A percentile compares a stretch with the other conserved stretches of the same genome.
These are phyloP conservation scores for Columba livia DNA, from an alignment of 2,113 vertebrate species.

Conservation along the genomic window DNA sequence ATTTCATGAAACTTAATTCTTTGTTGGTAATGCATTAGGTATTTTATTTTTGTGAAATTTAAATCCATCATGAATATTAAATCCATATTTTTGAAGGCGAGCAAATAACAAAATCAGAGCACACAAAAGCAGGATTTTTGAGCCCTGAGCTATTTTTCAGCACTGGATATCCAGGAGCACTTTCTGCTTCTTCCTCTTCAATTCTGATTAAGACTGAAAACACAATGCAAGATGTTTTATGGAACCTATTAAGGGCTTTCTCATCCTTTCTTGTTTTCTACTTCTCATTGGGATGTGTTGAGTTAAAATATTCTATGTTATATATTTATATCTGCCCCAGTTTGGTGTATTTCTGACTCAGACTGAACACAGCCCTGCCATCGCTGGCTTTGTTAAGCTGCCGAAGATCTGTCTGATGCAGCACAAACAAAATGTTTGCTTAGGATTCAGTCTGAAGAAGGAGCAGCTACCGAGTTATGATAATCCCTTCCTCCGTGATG, in stretches of 20 bases:
- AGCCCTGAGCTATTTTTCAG: slow-evolving; percentile 33
- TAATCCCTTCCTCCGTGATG: background rate
- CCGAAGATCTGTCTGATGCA: background rate
- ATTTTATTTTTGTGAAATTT: slow-evolving; percentile 30
- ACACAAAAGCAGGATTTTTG: slow-evolving; percentile 25
- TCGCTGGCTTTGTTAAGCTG: background rate
- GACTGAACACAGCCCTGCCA: background rate
- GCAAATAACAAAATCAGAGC: slow-evolving; percentile 5
- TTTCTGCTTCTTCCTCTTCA: background rate
- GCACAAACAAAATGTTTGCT: slow-evolving; percentile 27
- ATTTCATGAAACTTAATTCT: background rate
- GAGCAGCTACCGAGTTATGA: background rate
- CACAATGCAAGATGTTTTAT: background rate
- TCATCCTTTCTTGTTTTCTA: slow-evolving; percentile 6
- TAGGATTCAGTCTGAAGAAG: background rate
- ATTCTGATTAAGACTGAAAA: background rate
- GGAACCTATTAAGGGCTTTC: background rate
- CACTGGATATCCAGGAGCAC: background rate
- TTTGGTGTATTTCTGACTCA: background rate
- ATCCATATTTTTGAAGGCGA: slow-evolving; percentile 32
- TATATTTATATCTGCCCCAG: background rate
- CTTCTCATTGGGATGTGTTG: background rate
- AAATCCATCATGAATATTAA: slow-evolving; percentile 54
- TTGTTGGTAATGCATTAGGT: background rate
- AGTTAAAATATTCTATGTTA: background rate